These are phyloP conservation scores for Calidris pugnax DNA, from an alignment of 2,113 vertebrate genomes.

Conservation along the genomic window DNA sequence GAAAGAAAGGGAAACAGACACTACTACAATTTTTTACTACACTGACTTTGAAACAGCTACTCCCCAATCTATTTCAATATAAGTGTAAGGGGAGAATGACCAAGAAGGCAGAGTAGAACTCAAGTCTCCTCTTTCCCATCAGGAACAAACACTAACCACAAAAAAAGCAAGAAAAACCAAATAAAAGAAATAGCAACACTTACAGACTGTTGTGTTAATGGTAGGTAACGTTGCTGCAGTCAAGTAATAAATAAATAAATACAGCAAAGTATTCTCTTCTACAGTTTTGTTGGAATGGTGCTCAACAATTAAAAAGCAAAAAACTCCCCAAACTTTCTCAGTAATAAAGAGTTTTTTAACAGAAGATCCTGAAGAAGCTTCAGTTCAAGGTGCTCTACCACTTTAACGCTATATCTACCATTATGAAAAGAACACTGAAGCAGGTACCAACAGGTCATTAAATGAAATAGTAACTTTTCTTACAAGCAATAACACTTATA, in stretches of 20 bases:
- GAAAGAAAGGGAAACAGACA: conserved; percentile 33
- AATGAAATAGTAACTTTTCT: conserved; percentile 50
- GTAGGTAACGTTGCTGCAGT: conserved; percentile 46
- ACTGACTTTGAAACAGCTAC: conserved; percentile 49
- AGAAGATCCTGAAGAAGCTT: conserved; percentile 37
- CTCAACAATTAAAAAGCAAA: not conserved
- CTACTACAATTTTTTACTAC: not conserved
- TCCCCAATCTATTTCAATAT: conserved; percentile 19
- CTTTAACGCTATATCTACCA: conserved; percentile 8
- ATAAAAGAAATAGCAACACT: conserved; percentile 45
- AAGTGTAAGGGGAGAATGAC: conserved; percentile 28
- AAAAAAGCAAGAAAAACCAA: conserved; percentile 42
- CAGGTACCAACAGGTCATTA: conserved; percentile 44
- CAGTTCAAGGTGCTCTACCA: conserved; percentile 54
- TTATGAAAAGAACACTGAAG: conserved; percentile 55
- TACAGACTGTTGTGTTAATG: conserved; percentile 46
- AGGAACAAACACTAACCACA: not conserved
- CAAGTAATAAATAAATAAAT: conserved; percentile 81
- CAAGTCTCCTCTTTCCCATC: conserved; percentile 13
- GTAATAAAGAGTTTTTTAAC: conserved; percentile 43
- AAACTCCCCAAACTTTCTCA: not conserved
- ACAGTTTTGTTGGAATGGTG: conserved; percentile 11
- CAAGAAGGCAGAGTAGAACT: conserved; percentile 15
- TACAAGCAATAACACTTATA: conserved; percentile 42
- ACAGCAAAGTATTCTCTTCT: conserved; percentile 56